These are phyloP conservation scores for Psophia crepitans DNA, from an alignment of 2,113 vertebrate genomes.

Conservation along the genomic window DNA sequence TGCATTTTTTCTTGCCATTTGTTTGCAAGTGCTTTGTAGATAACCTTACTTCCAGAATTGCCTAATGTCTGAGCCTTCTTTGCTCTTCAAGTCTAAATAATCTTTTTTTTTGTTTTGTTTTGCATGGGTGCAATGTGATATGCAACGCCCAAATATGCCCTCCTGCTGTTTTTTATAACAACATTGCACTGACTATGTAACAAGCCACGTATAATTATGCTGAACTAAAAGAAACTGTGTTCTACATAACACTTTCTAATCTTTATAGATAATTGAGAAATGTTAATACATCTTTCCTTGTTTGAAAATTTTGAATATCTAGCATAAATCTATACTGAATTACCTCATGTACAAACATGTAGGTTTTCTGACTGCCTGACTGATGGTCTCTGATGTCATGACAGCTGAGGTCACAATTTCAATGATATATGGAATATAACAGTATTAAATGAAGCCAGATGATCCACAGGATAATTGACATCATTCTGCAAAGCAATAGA, in stretches of 20 bases:
- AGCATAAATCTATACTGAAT: background rate
- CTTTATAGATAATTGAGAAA: background rate
- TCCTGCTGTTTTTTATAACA: background rate
- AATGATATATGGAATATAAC: background rate
- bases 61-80: background rate
- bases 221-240: background rate
- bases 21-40: background rate
- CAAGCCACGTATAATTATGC: background rate
- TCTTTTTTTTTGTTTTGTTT: background rate
- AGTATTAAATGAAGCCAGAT: background rate
- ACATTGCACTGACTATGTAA: background rate
- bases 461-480: background rate
- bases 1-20: background rate
- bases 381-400: background rate
- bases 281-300: background rate
- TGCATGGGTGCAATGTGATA: background rate
- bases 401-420: background rate
- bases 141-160: background rate
- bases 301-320: background rate
- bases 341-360: background rate
- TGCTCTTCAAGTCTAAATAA: background rate
- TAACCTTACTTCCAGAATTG: background rate
- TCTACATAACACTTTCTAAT: background rate
- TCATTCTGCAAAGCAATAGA: background rate
- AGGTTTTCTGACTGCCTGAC: background rate